Evolutionary conservation across 64 coral and sea anemone genomes (phyloP), one percentile per base, ranked within the genome.

Genomic region (Pachyseris speciosa): DNA sequence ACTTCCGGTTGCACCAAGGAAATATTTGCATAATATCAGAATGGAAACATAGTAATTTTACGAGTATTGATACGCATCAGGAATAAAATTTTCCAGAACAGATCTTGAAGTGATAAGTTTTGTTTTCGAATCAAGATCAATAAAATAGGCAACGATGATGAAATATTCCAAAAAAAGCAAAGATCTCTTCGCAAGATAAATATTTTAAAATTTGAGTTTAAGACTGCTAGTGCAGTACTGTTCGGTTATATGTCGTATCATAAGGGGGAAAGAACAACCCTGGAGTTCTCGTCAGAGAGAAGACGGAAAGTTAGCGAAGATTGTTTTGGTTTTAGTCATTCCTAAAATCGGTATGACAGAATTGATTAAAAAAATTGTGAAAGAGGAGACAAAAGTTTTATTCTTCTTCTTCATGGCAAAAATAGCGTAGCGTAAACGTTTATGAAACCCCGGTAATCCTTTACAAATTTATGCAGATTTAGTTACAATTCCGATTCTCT

Each of bases 391-490:
- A n/a, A n/a, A n/a, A n/a, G n/a, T n/a, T n/a, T n/a, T n/a, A n/a
- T n/a, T n/a, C n/a, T 27, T 48, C 2, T 51, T 30, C 19, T 76
- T 50, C 13, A 34, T 13, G 7, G 24, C 11, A n/a, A 17, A 2
- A 31, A 52, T 34, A 36, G 7, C 9, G 5, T 19, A 19, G 28
- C 28, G 5, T 57, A 32, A 1, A 78, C 11, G 49, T 51, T 78
- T 31, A 9, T 13, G 17, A 75, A 49, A 6, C 2, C 24, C 39
- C 2, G 1, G 39, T 15, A 25, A 78, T 36, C 49, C 32, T n/a
- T 20, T 57, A 34, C 27, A 55, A 78, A 57, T 78, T 78, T 78
- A 78, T 78, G 75, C 15, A 55, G 47, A 76, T 50, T 76, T 47
- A 79, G 49, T 53, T 55, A 61, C 29, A 22, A 7, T 80, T 32